Conservation (phyloP, 1,140 invertebrate species). For the Rhizoglyphus robini region DNA sequence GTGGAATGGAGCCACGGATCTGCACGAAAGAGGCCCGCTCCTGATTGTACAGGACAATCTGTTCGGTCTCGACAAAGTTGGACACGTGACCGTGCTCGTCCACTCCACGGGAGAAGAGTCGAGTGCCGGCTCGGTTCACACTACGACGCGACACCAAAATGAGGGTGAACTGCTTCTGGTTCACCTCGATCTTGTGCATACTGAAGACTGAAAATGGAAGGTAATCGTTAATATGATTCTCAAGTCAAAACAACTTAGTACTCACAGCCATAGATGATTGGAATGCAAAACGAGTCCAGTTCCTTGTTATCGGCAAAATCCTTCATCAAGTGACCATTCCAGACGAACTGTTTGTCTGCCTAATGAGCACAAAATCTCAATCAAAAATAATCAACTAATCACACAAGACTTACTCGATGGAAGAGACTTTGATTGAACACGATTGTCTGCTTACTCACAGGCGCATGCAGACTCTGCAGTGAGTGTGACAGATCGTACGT, state of each 20-base stretch:
- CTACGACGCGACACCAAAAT: conserved; percentile 72
- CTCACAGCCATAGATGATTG: conserved; percentile 78
- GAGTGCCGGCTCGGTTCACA: conserved; percentile 61
- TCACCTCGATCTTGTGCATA: conserved; percentile 55
- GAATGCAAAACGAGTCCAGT: conserved; percentile 63
- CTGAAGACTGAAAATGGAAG: too few relatives aligned
- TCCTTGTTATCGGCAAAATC: conserved; percentile 38
- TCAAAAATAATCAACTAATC: too few relatives aligned
- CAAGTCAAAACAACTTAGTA: too few relatives aligned
- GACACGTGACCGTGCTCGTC: conserved; percentile 89
- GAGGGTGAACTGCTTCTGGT: conserved; percentile 56
- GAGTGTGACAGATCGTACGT: conserved; percentile 85
- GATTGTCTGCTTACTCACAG: conserved; percentile 11
- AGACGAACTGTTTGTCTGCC: conserved; percentile 77
- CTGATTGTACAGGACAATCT: conserved; percentile 46
- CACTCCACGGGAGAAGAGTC: too few relatives aligned
- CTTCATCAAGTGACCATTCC: conserved; percentile 70
- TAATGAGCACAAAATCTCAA: conserved; percentile 26
- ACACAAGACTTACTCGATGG: too few relatives aligned
- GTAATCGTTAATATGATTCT: too few relatives aligned
- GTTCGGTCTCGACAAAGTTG: conserved; percentile 92
- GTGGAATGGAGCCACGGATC: conserved; percentile 84
- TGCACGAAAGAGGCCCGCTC: conserved; percentile 80
- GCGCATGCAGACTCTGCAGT: conserved; percentile 70
- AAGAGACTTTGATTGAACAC: too few relatives aligned